phyloP scores from a whole-genome alignment of 2,888 invertebrate genomes.

The Cosmia pyralina region DNA sequence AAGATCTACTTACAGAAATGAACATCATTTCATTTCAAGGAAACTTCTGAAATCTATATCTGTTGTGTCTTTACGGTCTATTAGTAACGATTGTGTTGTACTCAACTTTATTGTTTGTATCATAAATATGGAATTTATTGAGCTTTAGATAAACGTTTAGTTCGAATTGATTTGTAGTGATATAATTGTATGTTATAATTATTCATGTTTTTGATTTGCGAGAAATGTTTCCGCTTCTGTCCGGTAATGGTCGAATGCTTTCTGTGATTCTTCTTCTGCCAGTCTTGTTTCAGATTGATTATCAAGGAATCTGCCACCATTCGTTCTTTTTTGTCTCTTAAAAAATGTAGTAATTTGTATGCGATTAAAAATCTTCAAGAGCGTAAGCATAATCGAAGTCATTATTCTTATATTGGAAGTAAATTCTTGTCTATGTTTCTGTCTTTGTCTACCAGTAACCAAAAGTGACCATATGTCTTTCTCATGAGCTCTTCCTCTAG shows the following conservation, averaged over 20 bases:
- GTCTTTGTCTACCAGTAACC: background rate
- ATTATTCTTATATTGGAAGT: background rate
- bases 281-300: background rate
- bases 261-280: background rate
- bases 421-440: background rate
- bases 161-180: slow-evolving; percentile 42
- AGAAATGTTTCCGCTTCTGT: background rate
- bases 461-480: background rate
- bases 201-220: background rate
- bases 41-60: slow-evolving; percentile 20
- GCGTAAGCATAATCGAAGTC: background rate
- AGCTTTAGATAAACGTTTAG: slow-evolving; percentile 37
- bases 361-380: background rate
- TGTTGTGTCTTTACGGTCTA: slow-evolving; percentile 16
- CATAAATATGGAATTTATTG: slow-evolving; percentile 49
- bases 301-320: background rate
- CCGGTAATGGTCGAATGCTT: background rate
- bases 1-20: too few relatives aligned
- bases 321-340: background rate
- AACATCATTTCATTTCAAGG: too few relatives aligned
- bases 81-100: slow-evolving; percentile 43
- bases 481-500: background rate
- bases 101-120: slow-evolving; percentile 48
- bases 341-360: background rate
- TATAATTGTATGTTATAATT: slow-evolving; percentile 19